Conservation (phyloP, 2,113 vertebrate species). For the Myocastor coypus region DNA sequence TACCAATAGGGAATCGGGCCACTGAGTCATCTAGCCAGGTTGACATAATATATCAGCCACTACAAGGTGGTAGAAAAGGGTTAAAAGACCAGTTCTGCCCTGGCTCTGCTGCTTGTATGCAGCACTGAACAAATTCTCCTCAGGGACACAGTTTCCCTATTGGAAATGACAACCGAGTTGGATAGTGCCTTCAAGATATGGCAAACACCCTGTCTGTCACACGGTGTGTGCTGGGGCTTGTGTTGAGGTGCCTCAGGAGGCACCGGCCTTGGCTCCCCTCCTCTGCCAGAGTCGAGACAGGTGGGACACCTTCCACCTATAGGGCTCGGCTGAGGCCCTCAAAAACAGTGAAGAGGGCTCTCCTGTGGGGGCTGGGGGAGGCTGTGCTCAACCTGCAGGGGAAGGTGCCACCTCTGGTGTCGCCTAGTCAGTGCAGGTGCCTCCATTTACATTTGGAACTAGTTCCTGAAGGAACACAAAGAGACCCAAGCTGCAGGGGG, state of each 20-base stretch:
- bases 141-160: neutral
- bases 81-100: neutral
- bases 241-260: neutral
- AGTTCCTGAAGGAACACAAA: neutral
- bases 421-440: neutral
- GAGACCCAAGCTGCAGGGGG: neutral
- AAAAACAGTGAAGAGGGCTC: neutral
- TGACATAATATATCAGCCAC: no score
- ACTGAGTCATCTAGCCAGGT: no score
- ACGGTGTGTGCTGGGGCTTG: neutral
- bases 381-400: neutral
- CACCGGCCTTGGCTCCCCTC: neutral
- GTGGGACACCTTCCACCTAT: neutral
- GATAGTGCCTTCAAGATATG: neutral
- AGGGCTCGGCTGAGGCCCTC: neutral
- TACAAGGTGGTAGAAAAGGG: neutral
- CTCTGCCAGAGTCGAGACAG: neutral
- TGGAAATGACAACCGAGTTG: constrained; percentile 10
- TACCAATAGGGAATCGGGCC: no score
- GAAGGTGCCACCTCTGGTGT: neutral
- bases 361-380: neutral
- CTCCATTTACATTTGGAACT: neutral
- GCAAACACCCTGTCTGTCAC: neutral
- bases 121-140: neutral
- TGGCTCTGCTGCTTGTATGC: neutral